Conservation (phyloP, 2,113 vertebrate species). For the Synodontis membranacea region DNA sequence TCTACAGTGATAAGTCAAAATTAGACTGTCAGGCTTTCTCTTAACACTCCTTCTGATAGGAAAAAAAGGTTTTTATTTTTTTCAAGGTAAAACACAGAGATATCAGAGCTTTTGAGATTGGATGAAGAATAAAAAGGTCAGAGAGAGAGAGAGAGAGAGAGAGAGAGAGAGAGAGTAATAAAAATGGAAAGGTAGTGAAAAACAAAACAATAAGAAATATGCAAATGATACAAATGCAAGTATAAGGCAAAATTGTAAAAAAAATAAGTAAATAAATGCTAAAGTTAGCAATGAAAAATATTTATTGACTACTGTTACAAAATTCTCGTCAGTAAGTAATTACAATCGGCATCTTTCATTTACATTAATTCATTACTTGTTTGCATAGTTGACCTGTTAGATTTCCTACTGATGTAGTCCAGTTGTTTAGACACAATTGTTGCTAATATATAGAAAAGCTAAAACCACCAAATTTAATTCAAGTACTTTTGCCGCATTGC, state of each 20-base stretch:
- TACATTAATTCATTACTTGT: background rate
- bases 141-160: background rate
- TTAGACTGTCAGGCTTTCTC: constrained; percentile 35
- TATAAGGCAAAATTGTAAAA: no score
- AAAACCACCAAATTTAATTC: background rate
- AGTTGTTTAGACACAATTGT: background rate
- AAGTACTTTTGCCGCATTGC: background rate
- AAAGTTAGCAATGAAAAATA: no score
- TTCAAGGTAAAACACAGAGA: background rate
- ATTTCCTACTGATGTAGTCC: background rate
- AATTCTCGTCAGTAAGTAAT: no score
- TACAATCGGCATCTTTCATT: no score
- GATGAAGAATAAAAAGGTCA: constrained; percentile 9
- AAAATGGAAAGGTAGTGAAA: background rate
- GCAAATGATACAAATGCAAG: background rate
- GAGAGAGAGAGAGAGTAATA: background rate
- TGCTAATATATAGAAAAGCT: background rate
- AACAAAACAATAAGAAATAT: background rate
- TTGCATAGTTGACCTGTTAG: background rate
- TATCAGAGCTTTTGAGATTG: background rate
- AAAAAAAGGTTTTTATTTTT: background rate
- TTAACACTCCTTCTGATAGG: constrained; percentile 5
- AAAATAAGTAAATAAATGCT: no score
- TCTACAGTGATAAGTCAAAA: constrained; percentile 28
- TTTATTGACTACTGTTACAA: no score